These are phyloP conservation scores for Cuculus canorus DNA, from an alignment of 2,797 vertebrate species.

Conservation along the genomic window DNA sequence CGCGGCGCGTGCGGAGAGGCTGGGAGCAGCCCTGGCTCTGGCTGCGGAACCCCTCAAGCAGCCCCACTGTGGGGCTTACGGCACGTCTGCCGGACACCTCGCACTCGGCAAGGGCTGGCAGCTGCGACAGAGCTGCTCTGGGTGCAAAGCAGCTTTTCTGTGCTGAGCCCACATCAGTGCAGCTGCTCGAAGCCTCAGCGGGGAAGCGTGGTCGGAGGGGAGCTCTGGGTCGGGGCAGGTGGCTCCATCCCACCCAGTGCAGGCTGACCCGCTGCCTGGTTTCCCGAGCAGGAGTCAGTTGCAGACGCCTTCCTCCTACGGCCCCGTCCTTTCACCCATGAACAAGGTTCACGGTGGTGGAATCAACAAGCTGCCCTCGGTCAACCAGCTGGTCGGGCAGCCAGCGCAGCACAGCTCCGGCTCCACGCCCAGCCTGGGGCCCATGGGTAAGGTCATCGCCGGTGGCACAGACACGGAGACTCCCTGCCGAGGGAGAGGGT, in stretches of 20 bases:
- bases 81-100: fast-evolving
- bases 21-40: background rate
- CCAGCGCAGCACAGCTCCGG: conserved; percentile 83
- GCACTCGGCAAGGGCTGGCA: background rate
- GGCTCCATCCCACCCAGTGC: background rate
- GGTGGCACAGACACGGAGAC: no score
- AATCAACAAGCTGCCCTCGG: conserved; percentile 86
- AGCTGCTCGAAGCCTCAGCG: background rate
- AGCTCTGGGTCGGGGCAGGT: background rate
- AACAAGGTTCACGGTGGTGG: conserved; percentile 85
- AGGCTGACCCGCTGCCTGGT: background rate
- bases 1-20: no score
- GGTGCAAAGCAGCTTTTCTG: background rate
- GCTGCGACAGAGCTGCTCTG: fast-evolving
- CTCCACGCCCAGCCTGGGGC: conserved; percentile 79
- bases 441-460: conserved; percentile 85
- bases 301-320: conserved; percentile 83
- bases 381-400: conserved; percentile 93
- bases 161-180: fast-evolving
- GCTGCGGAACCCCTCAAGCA: background rate
- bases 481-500: background rate
- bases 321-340: conserved; percentile 88
- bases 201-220: no score
- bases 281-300: conserved; percentile 81
- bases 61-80: background rate